Conservation (phyloP, 2,888 invertebrate genomes). For the Odontocolon sp. region DNA sequence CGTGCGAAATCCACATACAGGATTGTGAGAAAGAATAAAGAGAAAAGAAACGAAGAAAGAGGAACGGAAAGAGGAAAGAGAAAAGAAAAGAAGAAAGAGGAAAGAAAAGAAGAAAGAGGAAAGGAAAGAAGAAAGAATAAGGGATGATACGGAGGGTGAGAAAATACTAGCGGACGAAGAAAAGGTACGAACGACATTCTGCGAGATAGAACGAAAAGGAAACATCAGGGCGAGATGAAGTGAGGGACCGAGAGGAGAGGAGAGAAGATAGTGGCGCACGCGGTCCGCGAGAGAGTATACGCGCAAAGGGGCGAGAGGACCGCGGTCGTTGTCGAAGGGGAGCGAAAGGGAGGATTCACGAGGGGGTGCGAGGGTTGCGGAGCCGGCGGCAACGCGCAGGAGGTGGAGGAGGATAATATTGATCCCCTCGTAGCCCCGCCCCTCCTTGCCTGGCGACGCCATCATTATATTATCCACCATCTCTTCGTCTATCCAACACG, state of each 20-base stretch:
- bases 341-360: slow-evolving; percentile 57
- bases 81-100: background rate
- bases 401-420: slow-evolving; percentile 80
- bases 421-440: slow-evolving; percentile 81
- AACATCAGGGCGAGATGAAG: background rate
- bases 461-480: slow-evolving; percentile 81
- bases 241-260: slow-evolving; percentile 48
- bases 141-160: background rate
- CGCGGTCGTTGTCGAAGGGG: slow-evolving; percentile 36
- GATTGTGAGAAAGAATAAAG: slow-evolving; percentile 13
- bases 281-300: slow-evolving; percentile 57
- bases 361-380: slow-evolving; percentile 58
- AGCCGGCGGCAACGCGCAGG: slow-evolving; percentile 62
- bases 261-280: slow-evolving; percentile 34
- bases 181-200: background rate
- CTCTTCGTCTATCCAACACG: slow-evolving; percentile 71
- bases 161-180: background rate
- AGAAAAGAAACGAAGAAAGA: slow-evolving; percentile 1
- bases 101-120: slow-evolving; percentile 24
- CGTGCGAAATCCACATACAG: slow-evolving; percentile 39
- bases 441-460: slow-evolving; percentile 79
- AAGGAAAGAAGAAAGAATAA: slow-evolving; percentile 22
- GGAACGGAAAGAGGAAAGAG: background rate
- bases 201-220: background rate
- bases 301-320: slow-evolving; percentile 57